Base-by-base conservation (phyloP, 2,113 vertebrate genomes). In the Chunga burmeisteri region DNA sequence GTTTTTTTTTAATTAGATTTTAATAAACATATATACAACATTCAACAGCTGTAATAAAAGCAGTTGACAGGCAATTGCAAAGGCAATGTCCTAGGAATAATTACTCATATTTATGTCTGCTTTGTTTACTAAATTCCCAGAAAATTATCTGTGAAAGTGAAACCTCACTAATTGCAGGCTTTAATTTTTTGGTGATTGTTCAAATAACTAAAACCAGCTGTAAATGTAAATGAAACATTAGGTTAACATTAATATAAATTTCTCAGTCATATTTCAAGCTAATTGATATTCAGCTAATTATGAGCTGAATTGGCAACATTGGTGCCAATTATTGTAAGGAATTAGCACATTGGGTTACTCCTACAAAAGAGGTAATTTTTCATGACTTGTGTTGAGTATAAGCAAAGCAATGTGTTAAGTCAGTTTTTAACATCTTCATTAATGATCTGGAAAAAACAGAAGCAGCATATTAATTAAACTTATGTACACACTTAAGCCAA, bases 371-470 rank as follows among this genome's bases (percentile, higher is more conserved):
- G 34, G 52, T 46, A 92, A 89, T 89, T 95, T 94, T 97, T 92
- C 38, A 70, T 90, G 0, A 81, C 34, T 94, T 78, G 44, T 75
- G 26, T 58, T 88, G 46, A 66, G 14, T n/a, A 53, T 32, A 71
- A 96, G 36, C 18, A 71, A 94, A 88, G 10, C 38, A 84, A 52
- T 38, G 34, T 81, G 34, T 66, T 86, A 73, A 79, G 73, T 55
- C 46, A 62, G 10, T 59, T 90, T 93, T 90, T 91, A 94, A 79
- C 40, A 78, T 79, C 74, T 94, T 94, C 62, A 84, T 95, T 93
- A 85, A 90, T 80, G 92, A 81, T 78, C 62, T 59, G 18, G 52
- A 79, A 87, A 71, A 86, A 89, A 22, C 16, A 88, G 73, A 86
- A 83, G 15, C 23, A 59, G 9, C 7, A 52, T 71, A 50, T 66